These are phyloP conservation scores for Thinocorus orbignyianus DNA, from an alignment of 2,113 vertebrate genomes.

Conservation along the genomic window DNA sequence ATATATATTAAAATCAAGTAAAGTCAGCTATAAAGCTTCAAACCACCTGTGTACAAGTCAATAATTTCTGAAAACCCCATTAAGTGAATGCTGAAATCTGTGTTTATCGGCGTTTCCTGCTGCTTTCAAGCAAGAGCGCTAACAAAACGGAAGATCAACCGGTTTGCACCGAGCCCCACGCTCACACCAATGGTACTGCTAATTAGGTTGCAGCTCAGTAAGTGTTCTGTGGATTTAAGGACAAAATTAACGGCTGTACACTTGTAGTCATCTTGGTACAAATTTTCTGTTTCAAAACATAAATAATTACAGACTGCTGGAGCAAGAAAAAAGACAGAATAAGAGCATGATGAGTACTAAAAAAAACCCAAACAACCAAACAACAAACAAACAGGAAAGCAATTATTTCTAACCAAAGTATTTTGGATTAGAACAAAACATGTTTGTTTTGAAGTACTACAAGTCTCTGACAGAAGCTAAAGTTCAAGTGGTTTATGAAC, in stretches of 20 bases:
- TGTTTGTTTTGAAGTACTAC: neutral
- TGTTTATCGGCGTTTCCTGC: neutral
- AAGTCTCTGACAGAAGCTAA: neutral
- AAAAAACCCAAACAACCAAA: neutral
- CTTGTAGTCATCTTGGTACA: neutral
- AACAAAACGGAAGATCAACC: neutral
- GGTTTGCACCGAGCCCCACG: neutral
- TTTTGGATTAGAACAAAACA: neutral
- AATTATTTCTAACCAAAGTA: neutral
- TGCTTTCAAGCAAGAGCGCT: neutral
- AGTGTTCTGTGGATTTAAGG: neutral
- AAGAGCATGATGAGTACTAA: neutral
- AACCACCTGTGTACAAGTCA: neutral
- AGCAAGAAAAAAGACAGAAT: neutral
- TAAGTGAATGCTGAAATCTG: neutral
- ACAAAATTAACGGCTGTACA: slow-evolving; percentile 14
- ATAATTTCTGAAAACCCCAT: neutral
- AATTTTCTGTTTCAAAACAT: slow-evolving; percentile 15
- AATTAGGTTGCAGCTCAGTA: neutral
- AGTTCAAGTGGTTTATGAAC: neutral
- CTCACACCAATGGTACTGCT: neutral
- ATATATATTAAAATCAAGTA: rapidly evolving
- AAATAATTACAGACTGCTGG: neutral
- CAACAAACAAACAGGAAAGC: neutral
- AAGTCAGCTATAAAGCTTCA: neutral